Evolutionary conservation across 2,797 vertebrate species (phyloP).

Genomic region (Chiroxiphia lanceolata): DNA sequence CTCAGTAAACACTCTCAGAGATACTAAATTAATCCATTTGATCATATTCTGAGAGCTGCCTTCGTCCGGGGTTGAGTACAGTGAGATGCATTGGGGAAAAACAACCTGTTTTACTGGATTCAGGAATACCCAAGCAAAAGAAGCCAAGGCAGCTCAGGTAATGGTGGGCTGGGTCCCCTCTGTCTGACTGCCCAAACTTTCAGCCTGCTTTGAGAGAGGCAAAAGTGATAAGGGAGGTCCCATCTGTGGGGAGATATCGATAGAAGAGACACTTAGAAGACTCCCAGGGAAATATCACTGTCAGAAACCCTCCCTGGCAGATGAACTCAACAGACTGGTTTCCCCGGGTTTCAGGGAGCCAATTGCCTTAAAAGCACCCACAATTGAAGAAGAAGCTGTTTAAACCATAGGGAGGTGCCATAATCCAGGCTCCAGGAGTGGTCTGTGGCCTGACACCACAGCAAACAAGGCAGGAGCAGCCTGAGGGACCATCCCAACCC

Average conservation of each 20-base stretch:
- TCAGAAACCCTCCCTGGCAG: neutral
- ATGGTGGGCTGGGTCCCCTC: neutral
- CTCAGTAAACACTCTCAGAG: neutral
- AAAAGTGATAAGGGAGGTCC: neutral
- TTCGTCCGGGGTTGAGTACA: neutral
- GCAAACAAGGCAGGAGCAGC: neutral
- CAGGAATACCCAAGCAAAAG: neutral
- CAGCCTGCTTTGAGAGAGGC: neutral
- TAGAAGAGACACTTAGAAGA: neutral
- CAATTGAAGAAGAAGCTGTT: neutral
- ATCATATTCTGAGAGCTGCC: neutral
- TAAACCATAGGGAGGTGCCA: neutral
- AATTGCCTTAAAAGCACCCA: neutral
- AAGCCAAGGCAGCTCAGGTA: neutral
- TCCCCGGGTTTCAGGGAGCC: neutral
- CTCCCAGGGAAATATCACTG: neutral
- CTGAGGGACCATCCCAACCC: neutral
- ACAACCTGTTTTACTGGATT: neutral
- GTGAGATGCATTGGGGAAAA: neutral
- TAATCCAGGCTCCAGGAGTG: neutral
- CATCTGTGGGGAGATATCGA: neutral
- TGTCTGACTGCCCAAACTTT: neutral
- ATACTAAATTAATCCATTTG: slow-evolving; percentile 2
- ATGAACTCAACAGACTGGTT: neutral
- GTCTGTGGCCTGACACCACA: neutral